Percentiles rank a stretch among this genome's conserved stretches.
Evolutionary conservation across 2,888 invertebrate genomes (phyloP).

Genomic region (Papilio demoleus): DNA sequence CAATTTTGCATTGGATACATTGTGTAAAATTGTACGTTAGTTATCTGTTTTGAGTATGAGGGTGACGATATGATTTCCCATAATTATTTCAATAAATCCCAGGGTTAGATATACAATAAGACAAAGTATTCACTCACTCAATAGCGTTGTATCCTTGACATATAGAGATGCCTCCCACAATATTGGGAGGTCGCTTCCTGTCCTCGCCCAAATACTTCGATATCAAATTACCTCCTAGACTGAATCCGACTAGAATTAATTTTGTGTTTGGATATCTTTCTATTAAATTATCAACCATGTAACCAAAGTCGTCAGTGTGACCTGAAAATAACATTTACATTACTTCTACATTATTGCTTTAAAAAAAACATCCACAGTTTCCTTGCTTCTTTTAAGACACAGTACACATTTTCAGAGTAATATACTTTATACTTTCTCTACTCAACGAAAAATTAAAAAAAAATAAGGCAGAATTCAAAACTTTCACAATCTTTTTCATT

Average conservation of each 20-base stretch:
- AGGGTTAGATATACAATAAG: conserved; percentile 11
- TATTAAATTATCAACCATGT: conserved; percentile 90
- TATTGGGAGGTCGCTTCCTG: conserved; percentile 84
- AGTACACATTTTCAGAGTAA: too few relatives aligned
- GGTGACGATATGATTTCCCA: too few relatives aligned
- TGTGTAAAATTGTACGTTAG: too few relatives aligned
- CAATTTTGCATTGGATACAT: neutral
- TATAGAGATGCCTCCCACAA: conserved; percentile 95
- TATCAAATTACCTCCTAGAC: conserved; percentile 96
- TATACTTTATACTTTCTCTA: too few relatives aligned
- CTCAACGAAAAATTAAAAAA: too few relatives aligned
- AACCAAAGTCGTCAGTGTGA: conserved; percentile 93
- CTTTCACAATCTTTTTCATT: too few relatives aligned
- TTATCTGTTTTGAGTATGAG: too few relatives aligned
- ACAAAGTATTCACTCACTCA: conserved; percentile 85
- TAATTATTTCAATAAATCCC: too few relatives aligned
- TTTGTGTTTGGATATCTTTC: conserved; percentile 89
- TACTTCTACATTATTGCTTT: too few relatives aligned
- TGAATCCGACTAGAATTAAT: conserved; percentile 94
- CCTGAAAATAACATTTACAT: conserved; percentile 80
- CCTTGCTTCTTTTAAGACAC: too few relatives aligned
- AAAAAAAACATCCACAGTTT: too few relatives aligned
- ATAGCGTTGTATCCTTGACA: conserved; percentile 97
- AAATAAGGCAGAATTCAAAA: too few relatives aligned
- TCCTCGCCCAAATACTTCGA: conserved; percentile 96